Evolutionary conservation across 1,140 invertebrate species (phyloP), one percentile per base, ranked within the genome.

Genomic region (Neoseiulus cucumeris): DNA sequence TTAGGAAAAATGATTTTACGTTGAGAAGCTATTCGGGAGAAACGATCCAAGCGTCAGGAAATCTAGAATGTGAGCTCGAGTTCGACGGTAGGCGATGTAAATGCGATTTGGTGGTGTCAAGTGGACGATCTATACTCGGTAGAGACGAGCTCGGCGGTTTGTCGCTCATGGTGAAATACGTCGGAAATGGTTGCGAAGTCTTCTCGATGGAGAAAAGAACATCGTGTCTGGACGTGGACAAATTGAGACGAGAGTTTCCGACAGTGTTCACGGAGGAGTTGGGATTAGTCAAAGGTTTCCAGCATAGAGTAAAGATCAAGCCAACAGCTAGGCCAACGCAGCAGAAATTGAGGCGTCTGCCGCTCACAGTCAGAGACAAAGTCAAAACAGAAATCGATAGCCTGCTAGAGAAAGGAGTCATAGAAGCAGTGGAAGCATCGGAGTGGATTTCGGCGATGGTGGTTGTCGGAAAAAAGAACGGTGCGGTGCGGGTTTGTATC

Each of bases 401-500:
- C 7, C 45, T 47, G 5, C 14, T 47, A 28, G 4, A 14, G 28
- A 20, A 14, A 28, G 28, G 14, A 5, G 45, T 47, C 45, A 47
- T 47, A 4, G 45, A 47, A 14, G 4, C 18, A 6, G 14, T 47
- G 4, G 4, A 20, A 47, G 18, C 45, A 5, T 47, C 45, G 14
- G 45, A 47, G 14, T 47, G 4, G 4, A 47, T 47, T 14, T 47
- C 45, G 14, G 45, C 5, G 14, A 47, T 67, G 28, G 64, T 66
- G 1, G 17, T 66, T 29, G 66, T 66, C 1, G 44, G 9, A 5
- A 67, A 67, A 30, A 65, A 66, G 25, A 39, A 67, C 28, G 66
- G 66, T 2, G 7, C 9, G 6, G 14, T 29, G 5, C 7, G 66
- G 7, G 33, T 65, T 14, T 67, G 59, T 20, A n/a, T 67, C 0